Evolutionary conservation across 2,888 invertebrate genomes (phyloP), one percentile per base, ranked within the genome.

Genomic region (Anthophora plumipes): DNA sequence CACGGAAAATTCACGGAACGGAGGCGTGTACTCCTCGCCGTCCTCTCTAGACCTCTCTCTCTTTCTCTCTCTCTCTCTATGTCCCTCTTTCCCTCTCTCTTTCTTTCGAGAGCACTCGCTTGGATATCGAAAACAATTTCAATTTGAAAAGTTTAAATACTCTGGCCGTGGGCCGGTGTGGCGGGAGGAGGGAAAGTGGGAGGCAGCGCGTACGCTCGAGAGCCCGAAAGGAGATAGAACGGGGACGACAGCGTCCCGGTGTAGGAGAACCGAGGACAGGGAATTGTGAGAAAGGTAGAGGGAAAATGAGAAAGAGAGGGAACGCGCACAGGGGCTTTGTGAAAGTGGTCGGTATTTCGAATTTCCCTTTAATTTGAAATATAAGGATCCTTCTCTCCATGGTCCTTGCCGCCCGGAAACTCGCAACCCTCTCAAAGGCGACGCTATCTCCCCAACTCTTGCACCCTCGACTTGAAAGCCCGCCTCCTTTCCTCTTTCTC

Each of bases 61-160:
- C 9, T 31, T 31, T 14, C 61, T 43, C 54, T 22, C 14, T 43
- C 41, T 46, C 9, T 12, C 0, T 8, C 31, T 55, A 0, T 5
- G 8, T 3, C 31, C 8, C 55, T 17, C n/a, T 60, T 11, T 4
- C 61, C 59, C 22, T 20, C n/a, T n/a, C 41, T 66, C 57, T 54
- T 78, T 57, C 52, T 86, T 73, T 79, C 68, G 80, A 88, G 88
- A 84, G 86, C 89, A 89, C 90, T 91, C 86, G 86, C 84, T 83
- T 85, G 86, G 78, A 91, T 91, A 91, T 91, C 90, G 91, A 91
- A 90, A 92, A 92, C 90, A 91, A 91, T 92, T 92, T 92, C 91
- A 90, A 92, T 92, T 91, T 91, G 89, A 91, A 92, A 91, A 92
- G 92, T 92, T 92, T 92, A 91, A 91, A 91, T 89, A 91, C 88